Evolutionary conservation across 2,888 invertebrate species (phyloP), one percentile per base, ranked within the genome.

Genomic region (Drosophila greeni): DNA sequence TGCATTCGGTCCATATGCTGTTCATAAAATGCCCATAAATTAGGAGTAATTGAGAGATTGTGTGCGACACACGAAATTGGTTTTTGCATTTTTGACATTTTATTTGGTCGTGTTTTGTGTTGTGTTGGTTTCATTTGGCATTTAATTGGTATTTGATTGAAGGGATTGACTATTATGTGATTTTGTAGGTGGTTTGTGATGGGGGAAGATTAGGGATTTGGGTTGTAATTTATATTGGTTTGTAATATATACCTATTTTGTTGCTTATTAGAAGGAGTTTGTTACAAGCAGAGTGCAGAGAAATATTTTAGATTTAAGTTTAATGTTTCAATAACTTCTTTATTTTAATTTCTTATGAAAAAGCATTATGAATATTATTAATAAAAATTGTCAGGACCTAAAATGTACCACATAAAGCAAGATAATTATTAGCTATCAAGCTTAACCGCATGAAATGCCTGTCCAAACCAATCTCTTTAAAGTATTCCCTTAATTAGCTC

Each of bases 31-130:
- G 23, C 11, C 40, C 42, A 52, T 65, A 62, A 62, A 52, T 62
- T 65, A 42, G 52, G 34, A 51, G 65, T 62, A 65, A 62, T 62
- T 65, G 42, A 65, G 65, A 52, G 55, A 56, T 56, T 53, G 12
- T 56, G 36, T 26, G 49, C 16, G 24, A 24, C 29, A 48, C 33
- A 33, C 48, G 33, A 49, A 54, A 54, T 54, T 54, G 16, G 36
- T 36, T 56, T 56, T 54, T 54, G 54, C 36, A 54, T 36, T 54
- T 29, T 9, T 53, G 54, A 36, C n/a, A 54, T 54, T 56, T 29
- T 29, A 53, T 16, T 36, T 55, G 36, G 12, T n/a, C n/a, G 16
- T 52, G 53, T 54, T 14, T 14, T 33, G n/a, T 18, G 33, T 53
- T 20, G 24, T 52, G 26, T 53, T 2, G 53, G 24, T 18, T 34